Evolutionary conservation across 2,113 vertebrate species (phyloP), one percentile per base, ranked within the genome.

Genomic region (Brevimyrus niger): DNA sequence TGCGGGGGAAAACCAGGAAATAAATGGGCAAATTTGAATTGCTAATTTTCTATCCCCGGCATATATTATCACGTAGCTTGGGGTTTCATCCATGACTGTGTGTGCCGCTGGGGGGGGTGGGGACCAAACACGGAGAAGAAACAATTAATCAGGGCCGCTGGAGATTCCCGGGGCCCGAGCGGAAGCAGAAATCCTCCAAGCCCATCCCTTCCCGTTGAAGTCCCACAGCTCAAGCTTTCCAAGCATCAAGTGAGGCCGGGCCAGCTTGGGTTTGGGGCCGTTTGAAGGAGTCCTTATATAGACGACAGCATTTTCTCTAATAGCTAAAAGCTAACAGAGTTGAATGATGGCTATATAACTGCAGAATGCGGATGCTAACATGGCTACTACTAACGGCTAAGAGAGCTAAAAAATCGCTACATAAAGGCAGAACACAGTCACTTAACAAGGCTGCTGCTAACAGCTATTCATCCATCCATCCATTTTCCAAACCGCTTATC

Each of bases 11-110:
- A 23, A 31, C 35, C 46, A 38, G 48, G 11, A 87, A 87, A 38
- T 51, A 87, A 87, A 87, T 87, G 47, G 47, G 50, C 15, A 87
- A 87, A 87, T 87, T 38, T 87, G 50, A 31, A 87, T 87, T 87
- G 50, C 85, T 50, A 53, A 87, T 51, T 38, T 87, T 87, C 50
- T 38, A 47, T 38, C 50, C 17, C 50, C 31, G 31, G 85, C 27
- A 35, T 31, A 87, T 50, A 87, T 38, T 51, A 87, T 31, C 85
- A 53, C 47, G 55, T 87, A 31, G 27, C 85, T 87, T 53, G 27
- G 48, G 85, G n/a, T 53, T 53, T 50, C 50, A 53, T 53, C 27
- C 44, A 31, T 53, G 85, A 35, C 50, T n/a, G 47, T 27, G 10
- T 69, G 61, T 27, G n/a, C 61, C 61, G n/a, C n/a, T 69, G n/a